phyloP scores from a whole-genome alignment of 1,140 invertebrate genomes.

The Druon quercuslanigerum region DNA sequence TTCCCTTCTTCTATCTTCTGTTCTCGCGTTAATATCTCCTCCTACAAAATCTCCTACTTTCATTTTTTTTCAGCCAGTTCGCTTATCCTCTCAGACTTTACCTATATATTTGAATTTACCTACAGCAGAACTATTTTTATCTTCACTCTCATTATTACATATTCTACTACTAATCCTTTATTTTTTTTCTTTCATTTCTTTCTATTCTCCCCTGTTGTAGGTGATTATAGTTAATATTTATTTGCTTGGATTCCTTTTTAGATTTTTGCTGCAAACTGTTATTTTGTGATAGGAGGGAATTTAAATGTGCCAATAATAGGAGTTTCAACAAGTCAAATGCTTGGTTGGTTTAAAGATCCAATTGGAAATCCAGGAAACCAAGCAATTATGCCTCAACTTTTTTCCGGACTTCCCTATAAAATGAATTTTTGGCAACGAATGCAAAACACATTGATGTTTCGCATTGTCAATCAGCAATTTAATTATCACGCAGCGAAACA shows the following conservation, averaged over 20 bases:
- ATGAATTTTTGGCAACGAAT: slow-evolving; percentile 76
- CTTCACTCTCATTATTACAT: too few relatives aligned
- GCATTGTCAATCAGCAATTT: slow-evolving; percentile 29
- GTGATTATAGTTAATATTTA: not conserved
- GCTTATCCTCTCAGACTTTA: too few relatives aligned
- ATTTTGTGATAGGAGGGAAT: slow-evolving; percentile 76
- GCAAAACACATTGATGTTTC: slow-evolving; percentile 70
- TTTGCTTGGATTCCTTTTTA: slow-evolving; percentile 14
- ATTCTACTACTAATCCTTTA: too few relatives aligned
- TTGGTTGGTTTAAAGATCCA: slow-evolving; percentile 79
- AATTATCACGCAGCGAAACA: slow-evolving; percentile 49
- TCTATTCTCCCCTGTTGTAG: too few relatives aligned
- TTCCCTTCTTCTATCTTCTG: too few relatives aligned
- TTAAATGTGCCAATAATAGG: slow-evolving; percentile 79
- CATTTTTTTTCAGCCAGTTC: too few relatives aligned
- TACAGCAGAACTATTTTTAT: too few relatives aligned
- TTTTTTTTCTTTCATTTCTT: too few relatives aligned
- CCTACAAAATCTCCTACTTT: too few relatives aligned
- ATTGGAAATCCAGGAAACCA: slow-evolving; percentile 78
- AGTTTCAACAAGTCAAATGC: slow-evolving; percentile 76
- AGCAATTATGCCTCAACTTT: slow-evolving; percentile 78
- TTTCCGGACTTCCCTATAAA: slow-evolving; percentile 74
- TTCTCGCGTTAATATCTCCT: too few relatives aligned
- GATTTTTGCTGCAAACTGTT: slow-evolving; percentile 65
- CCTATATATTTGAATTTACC: too few relatives aligned